Percentiles rank a stretch among this genome's conserved stretches.
phyloP scores from a whole-genome alignment of 35 echinoderm and acorn worm species.

The Lytechinus variegatus region DNA sequence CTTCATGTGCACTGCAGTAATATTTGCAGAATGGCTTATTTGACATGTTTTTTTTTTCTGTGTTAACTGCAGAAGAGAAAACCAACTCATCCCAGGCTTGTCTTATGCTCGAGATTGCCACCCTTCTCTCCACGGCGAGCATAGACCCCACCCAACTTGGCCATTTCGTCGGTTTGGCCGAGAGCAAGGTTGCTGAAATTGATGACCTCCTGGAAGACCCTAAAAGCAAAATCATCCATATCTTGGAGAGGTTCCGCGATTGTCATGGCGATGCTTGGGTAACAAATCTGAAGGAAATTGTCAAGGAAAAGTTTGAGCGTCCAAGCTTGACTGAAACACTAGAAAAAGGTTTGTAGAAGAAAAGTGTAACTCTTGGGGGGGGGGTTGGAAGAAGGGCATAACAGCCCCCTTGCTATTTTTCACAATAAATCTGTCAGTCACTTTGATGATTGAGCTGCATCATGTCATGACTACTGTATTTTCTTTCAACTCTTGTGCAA shows the following conservation, averaged over 20 bases:
- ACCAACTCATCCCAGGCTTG: not conserved
- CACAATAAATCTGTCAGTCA: too few relatives aligned
- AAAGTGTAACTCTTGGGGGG: not conserved
- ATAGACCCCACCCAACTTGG: not conserved
- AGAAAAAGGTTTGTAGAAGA: not conserved
- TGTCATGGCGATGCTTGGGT: not conserved
- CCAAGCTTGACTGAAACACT: not conserved
- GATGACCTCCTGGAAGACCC: not conserved
- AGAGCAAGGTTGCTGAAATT: slow-evolving; percentile 24
- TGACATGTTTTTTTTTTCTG: not conserved
- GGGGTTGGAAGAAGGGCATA: too few relatives aligned
- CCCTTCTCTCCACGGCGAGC: not conserved
- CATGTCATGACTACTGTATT: too few relatives aligned
- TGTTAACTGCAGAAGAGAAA: not conserved
- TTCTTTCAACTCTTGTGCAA: too few relatives aligned
- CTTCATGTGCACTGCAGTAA: too few relatives aligned
- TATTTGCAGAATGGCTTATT: too few relatives aligned
- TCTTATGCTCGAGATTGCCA: not conserved
- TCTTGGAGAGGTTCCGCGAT: not conserved
- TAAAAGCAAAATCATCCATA: slow-evolving; percentile 30
- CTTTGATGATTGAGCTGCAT: too few relatives aligned
- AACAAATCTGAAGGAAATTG: not conserved
- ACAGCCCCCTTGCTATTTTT: too few relatives aligned
- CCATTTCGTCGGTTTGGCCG: not conserved
- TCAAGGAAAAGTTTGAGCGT: not conserved